phyloP scores from a whole-genome alignment of 2,888 invertebrate genomes.

The Leucozona laternaria region DNA sequence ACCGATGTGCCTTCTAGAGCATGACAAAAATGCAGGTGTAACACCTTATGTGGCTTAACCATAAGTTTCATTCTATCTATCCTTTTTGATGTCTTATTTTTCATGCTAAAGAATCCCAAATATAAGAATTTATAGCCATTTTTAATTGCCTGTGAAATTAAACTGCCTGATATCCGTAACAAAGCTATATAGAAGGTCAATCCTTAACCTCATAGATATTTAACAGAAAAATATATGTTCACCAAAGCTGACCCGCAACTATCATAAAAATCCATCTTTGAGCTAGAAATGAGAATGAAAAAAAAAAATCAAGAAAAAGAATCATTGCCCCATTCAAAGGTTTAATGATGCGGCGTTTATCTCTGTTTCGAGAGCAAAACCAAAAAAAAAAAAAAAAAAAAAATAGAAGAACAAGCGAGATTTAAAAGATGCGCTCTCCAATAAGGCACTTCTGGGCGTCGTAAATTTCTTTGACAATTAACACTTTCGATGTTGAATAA shows the following conservation, averaged over 20 bases:
- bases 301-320: conserved; percentile 27
- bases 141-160: conserved; percentile 73
- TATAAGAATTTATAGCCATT: conserved; percentile 54
- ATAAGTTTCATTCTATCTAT: neutral
- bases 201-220: conserved; percentile 26
- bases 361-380: conserved; percentile 1
- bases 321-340: conserved; percentile 70
- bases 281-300: neutral
- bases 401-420: conserved; percentile 30
- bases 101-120: conserved; percentile 5
- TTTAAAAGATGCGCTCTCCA: conserved; percentile 49
- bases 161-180: conserved; percentile 52
- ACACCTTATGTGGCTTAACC: conserved; percentile 11
- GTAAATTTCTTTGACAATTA: conserved; percentile 74
- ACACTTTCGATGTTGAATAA: conserved; percentile 57
- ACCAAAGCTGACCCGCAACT: conserved; percentile 53
- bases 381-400: neutral
- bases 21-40: conserved; percentile 60
- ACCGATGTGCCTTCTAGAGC: conserved; percentile 15
- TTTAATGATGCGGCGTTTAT: conserved; percentile 72
- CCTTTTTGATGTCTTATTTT: conserved; percentile 34
- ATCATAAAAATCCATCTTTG: conserved; percentile 56
- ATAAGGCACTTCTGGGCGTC: conserved; percentile 43
- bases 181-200: conserved; percentile 55
- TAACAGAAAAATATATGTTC: neutral